Evolutionary conservation across 2,797 vertebrate genomes (phyloP).

Genomic region (Orestias chungarensis): DNA sequence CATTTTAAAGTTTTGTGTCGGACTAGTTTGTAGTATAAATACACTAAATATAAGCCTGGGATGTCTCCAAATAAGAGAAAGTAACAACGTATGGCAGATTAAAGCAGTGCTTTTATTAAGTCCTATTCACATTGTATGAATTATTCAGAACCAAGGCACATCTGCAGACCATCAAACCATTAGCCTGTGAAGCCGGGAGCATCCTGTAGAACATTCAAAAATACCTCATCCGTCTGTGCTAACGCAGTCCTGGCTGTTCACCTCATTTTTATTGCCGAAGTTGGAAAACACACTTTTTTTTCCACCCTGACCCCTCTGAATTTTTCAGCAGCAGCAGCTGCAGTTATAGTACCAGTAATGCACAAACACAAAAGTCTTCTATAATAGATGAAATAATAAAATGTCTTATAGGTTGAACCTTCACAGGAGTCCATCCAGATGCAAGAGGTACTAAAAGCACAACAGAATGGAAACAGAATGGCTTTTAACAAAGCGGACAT

Average conservation of each 20-base stretch:
- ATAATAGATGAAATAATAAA: conserved; percentile 76
- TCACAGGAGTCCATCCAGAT: conserved; percentile 32
- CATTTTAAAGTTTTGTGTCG: conserved; percentile 37
- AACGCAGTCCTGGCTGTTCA: conserved; percentile 56
- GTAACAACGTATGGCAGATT: conserved; percentile 49
- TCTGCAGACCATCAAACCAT: conserved; percentile 80
- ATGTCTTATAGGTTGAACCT: conserved; percentile 64
- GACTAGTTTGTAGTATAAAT: conserved; percentile 48
- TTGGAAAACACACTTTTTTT: conserved; percentile 48
- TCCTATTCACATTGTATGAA: conserved; percentile 68
- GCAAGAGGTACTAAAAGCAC: conserved; percentile 36
- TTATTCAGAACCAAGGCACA: conserved; percentile 78
- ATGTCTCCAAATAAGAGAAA: conserved; percentile 23
- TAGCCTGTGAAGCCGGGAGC: conserved; percentile 66
- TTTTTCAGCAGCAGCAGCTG: conserved; percentile 67
- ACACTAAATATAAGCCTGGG: conserved; percentile 25
- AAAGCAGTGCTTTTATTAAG: conserved; percentile 71
- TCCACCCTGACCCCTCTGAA: conserved; percentile 58
- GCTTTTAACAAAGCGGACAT: conserved; percentile 32
- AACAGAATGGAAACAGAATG: conserved; percentile 25
- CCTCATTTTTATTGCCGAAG: conserved; percentile 68
- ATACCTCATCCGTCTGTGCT: conserved; percentile 50
- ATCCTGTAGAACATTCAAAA: conserved; percentile 65
- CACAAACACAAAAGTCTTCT: conserved; percentile 54
- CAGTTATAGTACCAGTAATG: conserved; percentile 70